A percentile compares a stretch with the other conserved stretches of the same genome.
These are phyloP conservation scores for Triplophysa bombifrons DNA, from an alignment of 2,797 vertebrate species.

Conservation along the genomic window DNA sequence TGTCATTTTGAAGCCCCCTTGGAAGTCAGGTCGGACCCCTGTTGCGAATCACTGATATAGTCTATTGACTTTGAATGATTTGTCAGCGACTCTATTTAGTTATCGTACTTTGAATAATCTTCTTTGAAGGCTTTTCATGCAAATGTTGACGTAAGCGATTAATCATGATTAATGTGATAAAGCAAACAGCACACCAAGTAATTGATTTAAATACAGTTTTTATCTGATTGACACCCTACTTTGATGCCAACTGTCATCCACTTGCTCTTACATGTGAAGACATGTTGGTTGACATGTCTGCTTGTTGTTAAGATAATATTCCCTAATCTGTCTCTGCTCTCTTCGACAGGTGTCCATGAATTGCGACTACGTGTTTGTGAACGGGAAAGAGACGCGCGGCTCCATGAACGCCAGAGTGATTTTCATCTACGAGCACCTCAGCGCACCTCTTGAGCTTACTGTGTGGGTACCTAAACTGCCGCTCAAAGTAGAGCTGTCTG, in stretches of 20 bases:
- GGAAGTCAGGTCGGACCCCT: no score
- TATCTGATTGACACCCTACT: not conserved
- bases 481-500: slow-evolving; percentile 90
- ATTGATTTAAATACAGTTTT: not conserved
- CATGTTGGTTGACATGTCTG: not conserved
- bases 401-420: slow-evolving; percentile 95
- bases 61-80: no score
- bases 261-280: not conserved
- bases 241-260: not conserved
- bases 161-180: not conserved
- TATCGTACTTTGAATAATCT: not conserved
- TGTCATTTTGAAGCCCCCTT: no score
- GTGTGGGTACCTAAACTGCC: slow-evolving; percentile 98
- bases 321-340: slow-evolving; percentile 10
- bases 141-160: not conserved
- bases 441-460: slow-evolving; percentile 90
- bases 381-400: slow-evolving; percentile 93
- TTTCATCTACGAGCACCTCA: slow-evolving; percentile 95
- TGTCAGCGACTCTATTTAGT: not conserved
- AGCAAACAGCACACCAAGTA: not conserved
- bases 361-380: slow-evolving; percentile 97
- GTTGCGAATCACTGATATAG: no score
- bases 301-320: not conserved
- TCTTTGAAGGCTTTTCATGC: not conserved
- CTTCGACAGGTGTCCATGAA: slow-evolving; percentile 90